phyloP scores from a whole-genome alignment of 2,888 invertebrate species.

The Chaetogeoica ovagalla region DNA sequence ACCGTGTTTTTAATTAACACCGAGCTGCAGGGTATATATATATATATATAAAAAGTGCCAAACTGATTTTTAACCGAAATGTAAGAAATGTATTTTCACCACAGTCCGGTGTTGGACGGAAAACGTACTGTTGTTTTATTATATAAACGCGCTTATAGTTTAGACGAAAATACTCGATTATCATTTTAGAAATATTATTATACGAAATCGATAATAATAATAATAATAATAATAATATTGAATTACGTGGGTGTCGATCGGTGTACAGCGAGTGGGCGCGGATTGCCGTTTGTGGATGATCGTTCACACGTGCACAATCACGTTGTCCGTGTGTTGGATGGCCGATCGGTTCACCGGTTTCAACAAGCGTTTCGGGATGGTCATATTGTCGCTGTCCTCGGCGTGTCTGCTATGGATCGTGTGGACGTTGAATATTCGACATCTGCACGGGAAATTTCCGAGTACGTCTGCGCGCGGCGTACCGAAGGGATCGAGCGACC shows the following conservation, averaged over 20 bases:
- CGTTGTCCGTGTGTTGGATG: constrained; percentile 6
- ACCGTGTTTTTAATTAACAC: too few relatives aligned
- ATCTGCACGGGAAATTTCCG: not conserved
- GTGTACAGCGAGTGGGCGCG: not conserved
- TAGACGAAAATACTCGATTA: too few relatives aligned
- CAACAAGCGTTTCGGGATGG: not conserved
- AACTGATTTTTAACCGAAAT: too few relatives aligned
- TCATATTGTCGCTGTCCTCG: not conserved
- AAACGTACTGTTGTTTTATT: too few relatives aligned
- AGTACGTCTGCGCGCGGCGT: not conserved
- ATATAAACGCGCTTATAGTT: too few relatives aligned
- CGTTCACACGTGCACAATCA: not conserved
- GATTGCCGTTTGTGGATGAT: constrained; percentile 22
- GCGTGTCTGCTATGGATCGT: not conserved
- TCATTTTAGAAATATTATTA: too few relatives aligned
- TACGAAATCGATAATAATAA: too few relatives aligned
- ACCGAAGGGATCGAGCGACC: too few relatives aligned
- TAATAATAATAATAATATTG: not conserved
- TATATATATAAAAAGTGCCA: too few relatives aligned
- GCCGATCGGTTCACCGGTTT: not conserved
- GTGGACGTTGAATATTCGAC: not conserved
- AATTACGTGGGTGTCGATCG: not conserved
- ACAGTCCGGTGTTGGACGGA: too few relatives aligned
- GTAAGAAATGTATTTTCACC: too few relatives aligned
- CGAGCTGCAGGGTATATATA: too few relatives aligned